Percentiles rank a stretch among this genome's conserved stretches.
These are phyloP conservation scores for Leuctra nigra DNA, from an alignment of 2,888 invertebrate genomes.

Conservation along the genomic window DNA sequence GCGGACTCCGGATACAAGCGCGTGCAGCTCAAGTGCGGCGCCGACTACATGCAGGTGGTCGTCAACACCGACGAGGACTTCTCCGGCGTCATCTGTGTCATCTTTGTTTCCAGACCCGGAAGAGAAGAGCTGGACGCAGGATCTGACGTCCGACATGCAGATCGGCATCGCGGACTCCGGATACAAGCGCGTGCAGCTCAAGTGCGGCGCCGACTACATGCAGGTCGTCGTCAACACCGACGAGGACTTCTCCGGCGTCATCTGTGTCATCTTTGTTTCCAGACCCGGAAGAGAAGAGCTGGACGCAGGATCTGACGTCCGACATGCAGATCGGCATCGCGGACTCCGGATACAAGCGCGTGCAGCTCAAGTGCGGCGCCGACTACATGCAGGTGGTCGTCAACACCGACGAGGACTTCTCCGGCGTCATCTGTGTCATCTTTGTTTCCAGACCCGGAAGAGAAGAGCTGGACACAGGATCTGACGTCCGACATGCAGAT, in stretches of 20 bases:
- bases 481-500: conserved; percentile 50
- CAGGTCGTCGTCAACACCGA: conserved; percentile 43
- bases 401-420: conserved; percentile 49
- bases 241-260: conserved; percentile 52
- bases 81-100: conserved; percentile 54
- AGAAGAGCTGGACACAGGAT: conserved; percentile 47
- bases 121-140: conserved; percentile 46
- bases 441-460: too few species aligned
- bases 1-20: conserved; percentile 50
- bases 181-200: conserved; percentile 49
- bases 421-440: conserved; percentile 56
- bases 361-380: conserved; percentile 50
- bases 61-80: conserved; percentile 50
- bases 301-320: conserved; percentile 48
- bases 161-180: conserved; percentile 51
- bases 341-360: conserved; percentile 49
- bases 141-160: conserved; percentile 48
- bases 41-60: conserved; percentile 47
- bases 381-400: conserved; percentile 46
- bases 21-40: conserved; percentile 50
- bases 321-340: conserved; percentile 51
- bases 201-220: conserved; percentile 52
- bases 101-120: too few species aligned
- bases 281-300: conserved; percentile 42
- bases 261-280: too few species aligned